Conservation (phyloP, 2,797 vertebrate species). For the Orestias chungarensis region DNA sequence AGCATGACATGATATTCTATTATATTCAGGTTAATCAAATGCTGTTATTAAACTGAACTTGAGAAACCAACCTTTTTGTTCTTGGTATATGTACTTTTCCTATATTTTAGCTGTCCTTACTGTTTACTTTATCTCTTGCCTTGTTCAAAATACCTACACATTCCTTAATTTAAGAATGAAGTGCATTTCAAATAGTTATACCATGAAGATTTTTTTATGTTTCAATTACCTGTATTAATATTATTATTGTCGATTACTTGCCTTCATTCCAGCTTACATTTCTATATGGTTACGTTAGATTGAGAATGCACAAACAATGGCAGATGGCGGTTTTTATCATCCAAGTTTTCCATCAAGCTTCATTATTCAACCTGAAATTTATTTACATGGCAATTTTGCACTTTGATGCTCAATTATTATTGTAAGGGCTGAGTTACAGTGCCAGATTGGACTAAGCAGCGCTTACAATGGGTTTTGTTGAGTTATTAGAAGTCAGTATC, state of each 20-base stretch:
- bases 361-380: slow-evolving; percentile 48
- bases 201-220: background rate
- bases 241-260: no score
- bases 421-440: slow-evolving; percentile 25
- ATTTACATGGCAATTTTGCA: slow-evolving; percentile 57
- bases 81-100: background rate
- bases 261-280: slow-evolving; percentile 8
- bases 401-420: slow-evolving; percentile 46
- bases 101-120: background rate
- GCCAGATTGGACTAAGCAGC: slow-evolving; percentile 23
- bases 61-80: background rate
- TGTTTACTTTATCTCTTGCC: background rate
- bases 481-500: background rate
- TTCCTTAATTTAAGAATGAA: background rate
- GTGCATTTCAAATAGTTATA: background rate
- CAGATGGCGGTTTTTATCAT: slow-evolving; percentile 40
- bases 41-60: background rate
- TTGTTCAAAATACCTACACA: background rate
- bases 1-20: background rate
- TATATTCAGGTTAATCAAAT: background rate
- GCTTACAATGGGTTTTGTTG: background rate
- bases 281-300: slow-evolving; percentile 15
- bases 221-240: background rate
- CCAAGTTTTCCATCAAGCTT: slow-evolving; percentile 43
- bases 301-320: slow-evolving; percentile 30